Evolutionary conservation across 1,140 invertebrate species (phyloP).

Genomic region (Philaenus spumarius): DNA sequence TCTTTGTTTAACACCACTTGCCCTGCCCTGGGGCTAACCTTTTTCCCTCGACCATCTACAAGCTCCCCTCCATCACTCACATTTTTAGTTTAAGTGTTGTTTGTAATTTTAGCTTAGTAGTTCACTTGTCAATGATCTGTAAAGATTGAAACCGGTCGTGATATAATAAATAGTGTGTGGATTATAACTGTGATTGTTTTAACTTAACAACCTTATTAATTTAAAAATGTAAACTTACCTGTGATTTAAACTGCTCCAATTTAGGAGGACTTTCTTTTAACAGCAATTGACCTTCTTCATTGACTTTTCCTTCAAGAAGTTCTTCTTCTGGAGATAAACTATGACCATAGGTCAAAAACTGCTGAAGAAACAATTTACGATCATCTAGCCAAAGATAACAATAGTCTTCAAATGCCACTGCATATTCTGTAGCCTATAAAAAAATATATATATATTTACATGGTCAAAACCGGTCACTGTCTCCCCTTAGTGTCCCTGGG

Average conservation of each 20-base stretch:
- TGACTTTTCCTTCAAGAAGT: conserved; percentile 45
- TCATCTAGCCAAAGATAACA: conserved; percentile 61
- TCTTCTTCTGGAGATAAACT: conserved; percentile 51
- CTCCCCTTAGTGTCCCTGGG: no score
- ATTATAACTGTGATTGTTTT: no score
- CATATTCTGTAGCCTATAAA: conserved; percentile 28
- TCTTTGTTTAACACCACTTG: background rate
- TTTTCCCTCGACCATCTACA: no score
- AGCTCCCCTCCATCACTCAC: no score
- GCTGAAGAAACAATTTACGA: conserved; percentile 50
- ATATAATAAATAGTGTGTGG: no score
- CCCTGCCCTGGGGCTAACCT: no score
- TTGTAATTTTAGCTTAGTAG: background rate
- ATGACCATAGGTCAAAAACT: conserved; percentile 58
- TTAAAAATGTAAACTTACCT: conserved; percentile 34
- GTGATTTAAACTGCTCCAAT: conserved; percentile 52
- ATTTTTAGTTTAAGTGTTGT: no score
- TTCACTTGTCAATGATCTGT: no score
- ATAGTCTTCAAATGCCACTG: conserved; percentile 32
- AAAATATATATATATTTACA: no score
- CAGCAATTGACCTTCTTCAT: conserved; percentile 38
- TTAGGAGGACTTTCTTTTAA: conserved; percentile 45
- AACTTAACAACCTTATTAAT: no score
- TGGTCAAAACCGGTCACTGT: no score
- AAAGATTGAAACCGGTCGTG: no score